phyloP scores from a whole-genome alignment of 2,113 vertebrate genomes.

The Struthidea cinerea region DNA sequence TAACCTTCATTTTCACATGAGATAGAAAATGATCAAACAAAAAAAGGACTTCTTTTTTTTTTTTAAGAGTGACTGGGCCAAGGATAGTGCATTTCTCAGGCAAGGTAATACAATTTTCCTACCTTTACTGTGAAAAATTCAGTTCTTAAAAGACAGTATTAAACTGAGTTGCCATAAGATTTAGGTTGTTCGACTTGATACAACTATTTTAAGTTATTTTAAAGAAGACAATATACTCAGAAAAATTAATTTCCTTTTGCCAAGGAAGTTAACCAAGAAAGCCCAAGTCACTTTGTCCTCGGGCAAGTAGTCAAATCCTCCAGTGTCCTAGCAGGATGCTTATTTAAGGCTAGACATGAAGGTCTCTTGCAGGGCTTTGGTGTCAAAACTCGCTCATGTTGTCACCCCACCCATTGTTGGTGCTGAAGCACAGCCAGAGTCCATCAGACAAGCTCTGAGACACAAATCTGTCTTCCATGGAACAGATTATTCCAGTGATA shows the following conservation, averaged over 20 bases:
- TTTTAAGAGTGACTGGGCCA: background rate
- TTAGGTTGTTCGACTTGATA: background rate
- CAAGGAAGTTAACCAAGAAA: background rate
- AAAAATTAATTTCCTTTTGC: background rate
- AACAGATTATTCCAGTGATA: background rate
- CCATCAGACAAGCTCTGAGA: background rate
- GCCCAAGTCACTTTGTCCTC: background rate
- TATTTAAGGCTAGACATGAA: background rate
- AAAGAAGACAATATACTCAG: background rate
- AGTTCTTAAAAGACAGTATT: background rate
- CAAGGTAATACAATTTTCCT: background rate
- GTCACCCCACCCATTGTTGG: accelerated
- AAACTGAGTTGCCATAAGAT: background rate
- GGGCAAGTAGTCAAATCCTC: background rate
- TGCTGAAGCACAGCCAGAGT: background rate
- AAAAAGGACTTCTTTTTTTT: background rate
- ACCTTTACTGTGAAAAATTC: background rate
- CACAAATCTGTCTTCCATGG: background rate
- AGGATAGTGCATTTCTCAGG: background rate
- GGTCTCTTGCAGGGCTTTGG: background rate
- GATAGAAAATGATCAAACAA: background rate
- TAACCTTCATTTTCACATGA: background rate
- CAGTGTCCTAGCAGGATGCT: background rate
- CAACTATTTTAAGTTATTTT: background rate
- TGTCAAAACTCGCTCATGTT: background rate